These are phyloP conservation scores for Alligator mississippiensis DNA, from an alignment of 2,113 vertebrate genomes.

Conservation along the genomic window DNA sequence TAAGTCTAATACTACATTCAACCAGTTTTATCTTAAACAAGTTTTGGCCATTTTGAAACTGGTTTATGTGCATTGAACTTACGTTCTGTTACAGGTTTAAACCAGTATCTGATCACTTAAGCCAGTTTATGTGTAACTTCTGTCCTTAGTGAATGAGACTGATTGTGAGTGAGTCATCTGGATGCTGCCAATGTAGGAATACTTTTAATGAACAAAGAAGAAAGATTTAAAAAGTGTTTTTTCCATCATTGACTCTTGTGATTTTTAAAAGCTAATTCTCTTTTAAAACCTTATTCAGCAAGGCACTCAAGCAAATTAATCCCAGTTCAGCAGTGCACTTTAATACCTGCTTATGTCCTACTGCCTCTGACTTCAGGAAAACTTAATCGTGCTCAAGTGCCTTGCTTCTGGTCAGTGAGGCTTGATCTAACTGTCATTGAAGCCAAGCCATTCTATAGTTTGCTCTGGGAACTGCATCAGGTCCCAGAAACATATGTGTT, in stretches of 20 bases:
- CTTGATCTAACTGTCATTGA: not conserved
- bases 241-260: rapidly evolving
- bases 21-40: too few relatives aligned
- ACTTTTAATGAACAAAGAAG: not conserved
- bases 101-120: too few relatives aligned
- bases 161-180: not conserved
- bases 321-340: not conserved
- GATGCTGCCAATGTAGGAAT: not conserved
- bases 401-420: not conserved
- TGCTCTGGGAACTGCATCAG: not conserved
- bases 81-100: too few relatives aligned
- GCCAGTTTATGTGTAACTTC: too few relatives aligned
- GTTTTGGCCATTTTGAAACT: too few relatives aligned
- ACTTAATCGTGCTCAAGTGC: not conserved
- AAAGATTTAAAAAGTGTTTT: not conserved
- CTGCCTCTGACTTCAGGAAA: not conserved
- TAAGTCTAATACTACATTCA: too few relatives aligned
- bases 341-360: not conserved
- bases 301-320: not conserved
- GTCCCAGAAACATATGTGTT: rapidly evolving
- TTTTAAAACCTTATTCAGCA: rapidly evolving
- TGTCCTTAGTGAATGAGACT: not conserved
- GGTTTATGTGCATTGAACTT: too few relatives aligned
- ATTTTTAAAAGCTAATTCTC: not conserved
- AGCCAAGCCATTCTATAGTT: not conserved